Base-by-base conservation (phyloP, 2,797 vertebrate species). In the Bradypus variegatus region DNA sequence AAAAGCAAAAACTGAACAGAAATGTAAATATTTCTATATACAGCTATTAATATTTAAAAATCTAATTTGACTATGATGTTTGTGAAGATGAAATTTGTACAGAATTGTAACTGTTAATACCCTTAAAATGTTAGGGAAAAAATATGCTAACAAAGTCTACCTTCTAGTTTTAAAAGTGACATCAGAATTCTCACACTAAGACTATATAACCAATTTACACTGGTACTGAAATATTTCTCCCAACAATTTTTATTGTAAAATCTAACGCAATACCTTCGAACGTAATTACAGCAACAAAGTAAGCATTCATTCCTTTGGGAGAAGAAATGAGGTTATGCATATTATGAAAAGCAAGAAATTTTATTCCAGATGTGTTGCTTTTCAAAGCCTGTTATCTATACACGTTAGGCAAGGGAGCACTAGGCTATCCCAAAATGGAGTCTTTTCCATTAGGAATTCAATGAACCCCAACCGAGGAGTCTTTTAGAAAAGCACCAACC, bases 1-100 rank as follows among this genome's bases (percentile, higher is more conserved):
- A 86, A 72, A 93, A 76, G 36, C 78, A 83, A 72, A 80, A 84
- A 33, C n/a, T 64, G 62, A 72, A 89, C 6, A 91, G 31, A 91
- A 60, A 76, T 16, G 11, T 3, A 88, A 89, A 58, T 41, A 86
- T 78, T 76, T 60, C 41, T 62, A 81, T 5, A 33, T 6, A 79
- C 0, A 82, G 33, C 62, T 75, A 79, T n/a, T 86, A 50, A 58
- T 23, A 86, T 60, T 90, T 79, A 48, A 62, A 79, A 90, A 33
- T 82, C 33, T 36, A 81, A 69, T 5, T 50, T 45, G 41, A 41
- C 19, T 53, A 41, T 2, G 25, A 38, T 6, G 5, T 48, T 33
- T 65, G 45, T 67, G n/a, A 45, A 73, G 70, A 90, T 50, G 50
- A 78, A 75, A 78, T 13, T 13, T 67, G 45, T 8, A 77, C 50